phyloP scores from a whole-genome alignment of 2,888 invertebrate species.

The Lasioglossum calceatum region DNA sequence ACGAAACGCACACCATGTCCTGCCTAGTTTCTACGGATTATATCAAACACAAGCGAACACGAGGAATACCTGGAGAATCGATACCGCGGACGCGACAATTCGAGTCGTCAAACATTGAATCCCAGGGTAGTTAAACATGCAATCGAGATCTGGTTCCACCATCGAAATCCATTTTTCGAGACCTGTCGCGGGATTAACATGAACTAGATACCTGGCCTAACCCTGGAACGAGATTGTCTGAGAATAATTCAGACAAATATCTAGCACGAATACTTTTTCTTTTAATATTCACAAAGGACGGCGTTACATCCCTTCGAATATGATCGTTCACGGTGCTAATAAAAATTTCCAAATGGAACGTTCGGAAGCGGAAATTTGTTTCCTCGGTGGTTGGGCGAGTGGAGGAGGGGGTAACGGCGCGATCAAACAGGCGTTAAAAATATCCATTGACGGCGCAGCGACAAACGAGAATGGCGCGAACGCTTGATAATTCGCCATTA shows the following conservation, averaged over 20 bases:
- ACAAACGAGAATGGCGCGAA: not conserved
- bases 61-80: not conserved
- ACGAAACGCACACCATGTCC: not conserved
- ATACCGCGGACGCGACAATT: not conserved
- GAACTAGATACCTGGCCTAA: not conserved
- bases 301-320: no score
- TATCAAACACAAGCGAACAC: not conserved
- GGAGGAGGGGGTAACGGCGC: not conserved
- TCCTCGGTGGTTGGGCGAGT: not conserved
- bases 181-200: not conserved
- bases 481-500: conserved; percentile 29
- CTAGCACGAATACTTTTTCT: no score
- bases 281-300: no score
- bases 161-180: not conserved
- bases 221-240: not conserved
- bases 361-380: not conserved
- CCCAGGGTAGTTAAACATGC: not conserved
- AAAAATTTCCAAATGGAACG: not conserved
- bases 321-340: not conserved
- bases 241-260: not conserved
- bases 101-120: conserved; percentile 1
- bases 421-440: conserved; percentile 1
- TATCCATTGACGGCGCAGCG: not conserved
- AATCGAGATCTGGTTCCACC: not conserved
- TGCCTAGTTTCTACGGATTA: not conserved